Percentiles rank a stretch among this genome's conserved stretches.
These are phyloP conservation scores for Dicentrarchus labrax DNA, from an alignment of 2,113 vertebrate genomes.

Conservation along the genomic window DNA sequence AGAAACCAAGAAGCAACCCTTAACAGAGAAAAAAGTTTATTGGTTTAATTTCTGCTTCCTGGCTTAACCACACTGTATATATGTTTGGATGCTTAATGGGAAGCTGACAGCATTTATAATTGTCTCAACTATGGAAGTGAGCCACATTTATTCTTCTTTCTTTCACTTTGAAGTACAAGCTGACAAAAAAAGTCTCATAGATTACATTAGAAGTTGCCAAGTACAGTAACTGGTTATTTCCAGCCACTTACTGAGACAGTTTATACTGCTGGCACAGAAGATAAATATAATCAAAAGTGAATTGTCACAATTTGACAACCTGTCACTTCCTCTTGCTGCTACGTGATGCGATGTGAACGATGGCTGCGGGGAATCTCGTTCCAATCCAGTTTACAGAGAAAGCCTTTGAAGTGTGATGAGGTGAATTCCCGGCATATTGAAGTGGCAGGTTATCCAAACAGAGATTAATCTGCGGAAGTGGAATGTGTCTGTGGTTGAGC, in stretches of 20 bases:
- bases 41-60: too few species aligned
- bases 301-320: too few species aligned
- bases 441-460: conserved; percentile 37
- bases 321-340: too few species aligned
- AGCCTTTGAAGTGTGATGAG: conserved; percentile 23
- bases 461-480: not conserved
- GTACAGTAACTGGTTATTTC: not conserved
- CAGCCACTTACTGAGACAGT: not conserved
- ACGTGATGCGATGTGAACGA: not conserved
- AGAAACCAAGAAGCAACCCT: too few species aligned
- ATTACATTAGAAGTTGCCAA: too few species aligned
- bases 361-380: not conserved
- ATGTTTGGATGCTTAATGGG: not conserved
- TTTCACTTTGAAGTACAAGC: too few species aligned
- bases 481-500: conserved; percentile 23
- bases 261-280: too few species aligned
- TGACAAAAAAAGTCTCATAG: too few species aligned
- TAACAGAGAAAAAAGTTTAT: too few species aligned
- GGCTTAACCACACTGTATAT: too few species aligned
- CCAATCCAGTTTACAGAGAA: not conserved
- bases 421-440: conserved; percentile 14
- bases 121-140: not conserved
- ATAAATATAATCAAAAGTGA: too few species aligned
- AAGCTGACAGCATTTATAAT: not conserved
- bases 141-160: too few species aligned